A percentile compares a stretch with the other conserved stretches of the same genome.
These are phyloP conservation scores for Sipha flava DNA, from an alignment of 1,140 invertebrate genomes.

Conservation along the genomic window DNA sequence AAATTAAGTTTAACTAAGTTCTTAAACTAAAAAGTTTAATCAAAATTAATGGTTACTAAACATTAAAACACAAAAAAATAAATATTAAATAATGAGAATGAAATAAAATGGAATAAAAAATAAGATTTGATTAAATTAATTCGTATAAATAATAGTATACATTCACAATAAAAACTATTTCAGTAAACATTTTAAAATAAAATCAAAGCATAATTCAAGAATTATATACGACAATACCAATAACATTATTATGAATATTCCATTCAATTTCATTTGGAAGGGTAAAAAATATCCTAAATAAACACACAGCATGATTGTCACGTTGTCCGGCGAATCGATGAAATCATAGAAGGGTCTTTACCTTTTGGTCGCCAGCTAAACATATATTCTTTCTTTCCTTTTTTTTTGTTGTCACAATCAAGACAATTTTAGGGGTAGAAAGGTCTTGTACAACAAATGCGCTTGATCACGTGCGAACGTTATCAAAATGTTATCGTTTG, in stretches of 20 bases:
- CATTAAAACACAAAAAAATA: no score
- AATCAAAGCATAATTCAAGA: no score
- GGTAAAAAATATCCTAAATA: background rate
- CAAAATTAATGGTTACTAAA: no score
- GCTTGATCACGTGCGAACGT: conserved; percentile 10
- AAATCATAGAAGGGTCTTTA: background rate
- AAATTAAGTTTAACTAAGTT: no score
- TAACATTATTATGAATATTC: background rate
- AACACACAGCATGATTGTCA: conserved; percentile 1
- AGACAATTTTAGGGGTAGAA: conserved; percentile 20
- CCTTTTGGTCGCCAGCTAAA: conserved; percentile 7
- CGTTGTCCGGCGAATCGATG: conserved; percentile 4
- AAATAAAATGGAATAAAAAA: no score
- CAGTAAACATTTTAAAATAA: no score
- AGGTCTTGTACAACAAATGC: conserved; percentile 14
- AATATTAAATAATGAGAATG: no score
- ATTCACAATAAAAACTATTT: no score
- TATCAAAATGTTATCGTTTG: conserved; percentile 10
- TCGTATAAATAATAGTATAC: no score
- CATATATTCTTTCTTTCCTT: background rate
- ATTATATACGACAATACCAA: no score
- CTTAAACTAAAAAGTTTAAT: no score
- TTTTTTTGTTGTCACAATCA: conserved; percentile 2
- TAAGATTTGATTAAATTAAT: no score
- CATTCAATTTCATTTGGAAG: background rate